phyloP scores from a whole-genome alignment of 2,113 vertebrate species.

The Psittacula cyanocephala region DNA sequence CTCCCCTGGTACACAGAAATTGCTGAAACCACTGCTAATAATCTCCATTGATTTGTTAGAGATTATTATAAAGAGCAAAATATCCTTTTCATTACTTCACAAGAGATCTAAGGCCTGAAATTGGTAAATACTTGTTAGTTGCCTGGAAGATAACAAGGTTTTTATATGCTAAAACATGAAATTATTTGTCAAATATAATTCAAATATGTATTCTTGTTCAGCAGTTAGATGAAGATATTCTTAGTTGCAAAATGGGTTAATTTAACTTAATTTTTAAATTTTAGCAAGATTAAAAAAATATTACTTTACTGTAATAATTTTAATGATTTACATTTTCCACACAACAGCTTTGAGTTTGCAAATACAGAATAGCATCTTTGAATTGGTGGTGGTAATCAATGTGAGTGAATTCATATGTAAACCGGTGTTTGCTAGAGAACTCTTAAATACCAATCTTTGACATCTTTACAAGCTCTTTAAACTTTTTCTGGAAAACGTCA shows the following conservation, averaged over 20 bases:
- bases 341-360: background rate
- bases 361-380: background rate
- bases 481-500: background rate
- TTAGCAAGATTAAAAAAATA: background rate
- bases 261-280: background rate
- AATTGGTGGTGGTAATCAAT: background rate
- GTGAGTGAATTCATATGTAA: background rate
- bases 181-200: background rate
- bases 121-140: background rate
- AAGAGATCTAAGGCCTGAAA: background rate
- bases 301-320: background rate
- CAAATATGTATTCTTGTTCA: background rate
- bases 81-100: background rate
- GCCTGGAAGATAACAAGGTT: background rate
- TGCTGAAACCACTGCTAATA: background rate
- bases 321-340: background rate
- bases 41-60: background rate
- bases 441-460: background rate
- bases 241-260: background rate
- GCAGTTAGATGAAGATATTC: background rate
- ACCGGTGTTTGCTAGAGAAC: background rate
- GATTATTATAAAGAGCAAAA: background rate
- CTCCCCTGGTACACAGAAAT: background rate
- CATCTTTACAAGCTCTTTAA: slow-evolving; percentile 12
- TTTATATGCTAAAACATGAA: accelerated